Evolutionary conservation across 1,140 invertebrate species (phyloP), one percentile per base, ranked within the genome.

Genomic region (Drosophila hydei): DNA sequence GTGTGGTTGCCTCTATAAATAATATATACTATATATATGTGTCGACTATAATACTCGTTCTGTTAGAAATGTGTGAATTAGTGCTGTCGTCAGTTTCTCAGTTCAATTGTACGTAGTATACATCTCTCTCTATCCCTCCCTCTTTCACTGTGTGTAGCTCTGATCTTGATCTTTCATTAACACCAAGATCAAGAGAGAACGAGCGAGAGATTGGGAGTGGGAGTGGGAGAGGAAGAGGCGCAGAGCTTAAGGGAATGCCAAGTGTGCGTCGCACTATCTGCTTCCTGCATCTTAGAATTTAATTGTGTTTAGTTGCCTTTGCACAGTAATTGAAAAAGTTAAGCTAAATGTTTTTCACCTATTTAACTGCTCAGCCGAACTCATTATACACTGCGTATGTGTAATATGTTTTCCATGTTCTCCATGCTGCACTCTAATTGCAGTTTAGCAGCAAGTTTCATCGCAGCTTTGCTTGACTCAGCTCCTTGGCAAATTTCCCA

Each of bases 161-260:
- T 67, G 62, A 72, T 67, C 69, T 67, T 72, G 69, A 72, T 72
- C 62, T 72, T 67, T 72, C 69, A 72, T 67, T 72, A 72, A 59
- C 69, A 54, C 62, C 52, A 65, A 71, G 68, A 65, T 71, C 45
- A 51, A 54, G 42, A 52, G 51, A 30, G 18, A 55, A 18, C n/a
- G 1, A 51, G 36, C 12, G 23, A 60, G 42, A 33, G 14, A 16
- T 2, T 11, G 19, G 3, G 36, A 38, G n/a, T n/a, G n/a, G 36
- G 27, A 30, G 27, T 30, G 27, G 6, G 42, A 4, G 12, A 30
- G 21, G 9, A 4, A 16, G 9, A 18, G 36, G n/a, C n/a, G n/a
- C n/a, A 36, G 33, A 47, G 40, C 16, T 4, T 27, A 42, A 62
- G 27, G 38, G 43, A 52, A 52, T 27, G 11, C 21, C 47, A 68